Percentiles rank a stretch among this genome's conserved stretches.
phyloP scores from a whole-genome alignment of 1,140 invertebrate species.

The Cydia fagiglandana region DNA sequence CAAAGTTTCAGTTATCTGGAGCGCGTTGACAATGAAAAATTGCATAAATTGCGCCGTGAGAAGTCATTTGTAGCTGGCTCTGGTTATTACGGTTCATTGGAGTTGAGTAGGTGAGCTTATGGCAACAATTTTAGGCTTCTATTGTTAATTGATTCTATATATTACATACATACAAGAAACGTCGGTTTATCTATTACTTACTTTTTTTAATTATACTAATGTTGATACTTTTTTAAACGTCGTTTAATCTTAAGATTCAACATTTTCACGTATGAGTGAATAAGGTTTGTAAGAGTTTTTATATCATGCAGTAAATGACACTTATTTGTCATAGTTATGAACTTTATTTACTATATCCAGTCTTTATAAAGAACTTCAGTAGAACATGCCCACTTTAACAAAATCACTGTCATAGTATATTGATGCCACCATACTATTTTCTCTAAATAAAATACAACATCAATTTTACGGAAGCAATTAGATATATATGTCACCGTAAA shows the following conservation, averaged over 20 bases:
- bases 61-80: slow-evolving; percentile 23
- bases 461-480: not conserved
- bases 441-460: not conserved
- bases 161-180: not conserved
- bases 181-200: not conserved
- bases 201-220: not conserved
- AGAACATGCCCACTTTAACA: too few relatives aligned
- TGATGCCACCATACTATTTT: not conserved
- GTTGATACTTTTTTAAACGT: too few relatives aligned
- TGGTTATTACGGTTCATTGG: slow-evolving; percentile 14
- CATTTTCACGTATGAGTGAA: too few relatives aligned
- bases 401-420: too few relatives aligned
- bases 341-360: too few relatives aligned
- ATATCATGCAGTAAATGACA: too few relatives aligned
- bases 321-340: too few relatives aligned
- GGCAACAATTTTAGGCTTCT: not conserved
- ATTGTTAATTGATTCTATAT: slow-evolving; percentile 4
- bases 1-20: slow-evolving; percentile 56
- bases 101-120: slow-evolving; percentile 1
- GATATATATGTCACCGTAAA: too few relatives aligned
- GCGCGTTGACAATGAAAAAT: slow-evolving; percentile 62
- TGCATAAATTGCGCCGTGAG: slow-evolving; percentile 39
- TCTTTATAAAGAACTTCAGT: too few relatives aligned
- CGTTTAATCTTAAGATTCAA: too few relatives aligned
- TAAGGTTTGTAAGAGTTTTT: too few relatives aligned